These are phyloP conservation scores for Drosophila triauraria DNA, from an alignment of 1,140 invertebrate genomes.

Conservation along the genomic window DNA sequence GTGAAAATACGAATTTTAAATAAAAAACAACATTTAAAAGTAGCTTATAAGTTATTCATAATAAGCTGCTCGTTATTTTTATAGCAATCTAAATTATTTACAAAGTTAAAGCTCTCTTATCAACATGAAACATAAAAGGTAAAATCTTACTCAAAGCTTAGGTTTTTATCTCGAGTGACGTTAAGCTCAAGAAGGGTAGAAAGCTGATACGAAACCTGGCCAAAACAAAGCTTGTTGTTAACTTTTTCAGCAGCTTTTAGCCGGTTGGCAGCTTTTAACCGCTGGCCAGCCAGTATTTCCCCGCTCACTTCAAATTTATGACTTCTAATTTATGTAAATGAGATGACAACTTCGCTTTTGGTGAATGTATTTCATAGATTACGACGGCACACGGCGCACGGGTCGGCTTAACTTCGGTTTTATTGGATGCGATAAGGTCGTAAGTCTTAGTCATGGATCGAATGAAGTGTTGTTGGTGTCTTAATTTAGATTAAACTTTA, in stretches of 20 bases:
- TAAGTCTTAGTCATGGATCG: conserved; percentile 52
- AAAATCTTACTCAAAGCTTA: no score
- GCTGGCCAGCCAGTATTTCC: conserved; percentile 32
- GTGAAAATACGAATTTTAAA: background rate
- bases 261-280: conserved; percentile 10
- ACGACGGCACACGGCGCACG: conserved; percentile 39
- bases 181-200: background rate
- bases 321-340: conserved; percentile 80
- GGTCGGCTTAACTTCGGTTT: conserved; percentile 35
- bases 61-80: background rate
- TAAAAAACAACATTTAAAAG: background rate
- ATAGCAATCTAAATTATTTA: background rate
- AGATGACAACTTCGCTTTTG: conserved; percentile 72
- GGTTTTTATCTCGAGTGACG: background rate
- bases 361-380: conserved; percentile 67
- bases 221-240: background rate
- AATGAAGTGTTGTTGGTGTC: conserved; percentile 42
- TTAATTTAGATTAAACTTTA: conserved; percentile 64
- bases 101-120: background rate
- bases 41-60: background rate
- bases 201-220: no score
- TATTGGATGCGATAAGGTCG: conserved; percentile 56
- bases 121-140: background rate
- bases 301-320: conserved; percentile 72
- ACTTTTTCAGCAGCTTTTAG: conserved; percentile 1